These are phyloP conservation scores for Mesorhabditis sp. DNA, from an alignment of 2,888 invertebrate genomes.

Conservation along the genomic window DNA sequence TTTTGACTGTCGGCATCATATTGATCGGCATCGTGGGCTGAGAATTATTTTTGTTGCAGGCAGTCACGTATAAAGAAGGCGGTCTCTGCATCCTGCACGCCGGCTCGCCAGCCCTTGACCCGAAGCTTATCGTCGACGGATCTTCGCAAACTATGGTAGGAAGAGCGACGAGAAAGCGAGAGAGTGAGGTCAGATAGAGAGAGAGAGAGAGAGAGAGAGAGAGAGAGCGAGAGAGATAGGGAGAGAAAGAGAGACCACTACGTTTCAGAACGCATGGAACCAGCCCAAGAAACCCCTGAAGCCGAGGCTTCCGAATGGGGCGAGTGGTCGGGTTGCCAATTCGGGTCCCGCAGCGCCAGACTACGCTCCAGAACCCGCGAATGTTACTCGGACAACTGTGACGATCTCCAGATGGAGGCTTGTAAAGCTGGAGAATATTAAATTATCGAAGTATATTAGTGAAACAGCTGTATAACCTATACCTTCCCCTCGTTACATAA, in stretches of 20 bases:
- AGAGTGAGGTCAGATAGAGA: background rate
- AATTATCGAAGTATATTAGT: no score
- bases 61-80: constrained; percentile 31
- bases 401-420: constrained; percentile 33
- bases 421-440: constrained; percentile 16
- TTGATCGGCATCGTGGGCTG: no score
- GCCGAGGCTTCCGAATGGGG: background rate
- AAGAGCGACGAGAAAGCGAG: no score
- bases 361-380: background rate
- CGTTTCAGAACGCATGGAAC: background rate
- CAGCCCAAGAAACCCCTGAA: background rate
- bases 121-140: constrained; percentile 25
- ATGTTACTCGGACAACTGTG: constrained; percentile 33
- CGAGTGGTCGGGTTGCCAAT: constrained; percentile 24
- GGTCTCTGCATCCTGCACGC: constrained; percentile 40
- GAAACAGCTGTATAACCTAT: no score
- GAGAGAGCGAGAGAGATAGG: background rate
- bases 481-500: no score
- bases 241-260: background rate
- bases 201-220: background rate
- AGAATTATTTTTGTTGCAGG: constrained; percentile 12
- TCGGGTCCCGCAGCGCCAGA: constrained; percentile 13
- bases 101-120: constrained; percentile 21
- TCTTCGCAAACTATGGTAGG: constrained; percentile 34
- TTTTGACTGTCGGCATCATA: no score